Conservation (phyloP, 1,140 invertebrate species). For the Phymastichus coffea region DNA sequence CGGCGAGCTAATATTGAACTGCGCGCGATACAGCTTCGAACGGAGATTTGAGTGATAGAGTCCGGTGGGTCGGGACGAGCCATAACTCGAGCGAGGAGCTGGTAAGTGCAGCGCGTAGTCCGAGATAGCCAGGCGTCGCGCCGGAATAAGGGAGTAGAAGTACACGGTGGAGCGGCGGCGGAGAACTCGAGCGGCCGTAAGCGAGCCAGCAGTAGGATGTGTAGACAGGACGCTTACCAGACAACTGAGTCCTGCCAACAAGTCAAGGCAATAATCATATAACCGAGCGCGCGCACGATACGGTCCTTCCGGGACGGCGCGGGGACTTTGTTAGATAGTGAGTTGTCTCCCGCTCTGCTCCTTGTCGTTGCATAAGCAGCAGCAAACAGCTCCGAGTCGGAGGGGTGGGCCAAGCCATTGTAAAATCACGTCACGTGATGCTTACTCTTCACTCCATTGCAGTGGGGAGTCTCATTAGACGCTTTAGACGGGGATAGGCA, state of each 20-base stretch:
- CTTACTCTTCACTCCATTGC: conserved; percentile 13
- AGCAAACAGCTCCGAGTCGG: background rate
- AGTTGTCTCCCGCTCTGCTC: too few relatives aligned
- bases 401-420: conserved; percentile 6
- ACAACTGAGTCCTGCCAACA: background rate
- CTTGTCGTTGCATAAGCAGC: too few relatives aligned
- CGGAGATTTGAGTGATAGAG: too few relatives aligned
- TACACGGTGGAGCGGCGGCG: too few relatives aligned
- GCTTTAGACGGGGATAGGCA: background rate
- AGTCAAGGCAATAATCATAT: background rate
- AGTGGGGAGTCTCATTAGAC: conserved; percentile 25
- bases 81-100: background rate
- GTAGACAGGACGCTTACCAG: background rate
- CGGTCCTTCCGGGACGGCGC: conserved; percentile 47
- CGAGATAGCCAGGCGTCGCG: too few relatives aligned
- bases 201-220: background rate
- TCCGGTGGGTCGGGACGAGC: background rate
- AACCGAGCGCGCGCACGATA: conserved; percentile 34
- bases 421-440: conserved; percentile 22
- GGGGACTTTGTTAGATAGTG: conserved; percentile 36
- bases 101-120: background rate
- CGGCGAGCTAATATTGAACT: conserved; percentile 5
- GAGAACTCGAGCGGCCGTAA: too few relatives aligned
- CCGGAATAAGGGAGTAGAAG: too few relatives aligned
- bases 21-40: too few relatives aligned